Base-by-base conservation (phyloP, 2,888 invertebrate species). In the Erebia epiphron region DNA sequence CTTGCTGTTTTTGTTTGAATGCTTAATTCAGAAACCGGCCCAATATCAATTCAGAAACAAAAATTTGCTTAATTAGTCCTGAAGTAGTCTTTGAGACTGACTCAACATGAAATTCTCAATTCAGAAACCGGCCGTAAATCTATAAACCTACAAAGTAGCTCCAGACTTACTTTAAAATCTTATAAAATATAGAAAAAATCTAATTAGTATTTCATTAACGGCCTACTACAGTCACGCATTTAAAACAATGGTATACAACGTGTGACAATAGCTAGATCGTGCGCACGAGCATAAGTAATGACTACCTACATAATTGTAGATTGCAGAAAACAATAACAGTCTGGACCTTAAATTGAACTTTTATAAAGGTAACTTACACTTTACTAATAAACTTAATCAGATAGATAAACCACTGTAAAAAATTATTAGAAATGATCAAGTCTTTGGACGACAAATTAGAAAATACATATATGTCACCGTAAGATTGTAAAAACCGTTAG, bases 121-220 rank as follows among this genome's bases (percentile, higher is more conserved):
- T n/a, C n/a, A n/a, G n/a, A n/a, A n/a, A n/a, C n/a, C n/a, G n/a
- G n/a, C n/a, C n/a, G n/a, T 10, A 52, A 18, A 16, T 52, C 16
- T 52, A 16, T 52, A 16, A 13, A 46, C 2, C 8, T 52, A 52
- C 2, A 16, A 16, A 52, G 9, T n/a, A 9, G 9, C 16, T 52
- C 2, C 9, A 16, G 52, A n/a, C 16, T 52, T 50, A 1, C 35
- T 35, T 35, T 26, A 7, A 35, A 35, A 13, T 46, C 46, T 13
- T 1, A 14, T 26, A 10, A 50, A 35, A 43, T 49, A 67, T 71
- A 68, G 43, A 68, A 71, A 67, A 66, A 73, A 41, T 35, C 67
- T 88, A 87, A 89, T 90, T 88, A 88, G 85, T 89, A 87, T 89
- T 88, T 86, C 81, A 85, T 80, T 81, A 80, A 83, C 79, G 77